Base-by-base conservation (phyloP, 23 tunicate species). In the Halocynthia roretzi region DNA sequence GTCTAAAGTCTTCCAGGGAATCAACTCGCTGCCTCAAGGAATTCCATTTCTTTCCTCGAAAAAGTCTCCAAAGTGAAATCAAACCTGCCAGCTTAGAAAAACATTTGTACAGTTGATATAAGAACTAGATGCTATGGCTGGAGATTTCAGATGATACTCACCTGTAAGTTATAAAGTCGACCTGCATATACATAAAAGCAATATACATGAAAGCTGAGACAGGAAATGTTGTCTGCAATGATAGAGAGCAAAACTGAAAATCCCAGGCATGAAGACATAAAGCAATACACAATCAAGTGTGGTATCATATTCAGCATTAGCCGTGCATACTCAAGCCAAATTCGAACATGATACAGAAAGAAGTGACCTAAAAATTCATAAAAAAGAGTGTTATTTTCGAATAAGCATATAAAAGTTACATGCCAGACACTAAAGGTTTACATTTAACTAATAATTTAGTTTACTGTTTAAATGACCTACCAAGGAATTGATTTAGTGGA, bases 151-250 rank as follows among this genome's bases (percentile, higher is more conserved):
- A 17, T n/a, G 14, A 67, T 2, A 52, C 58, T 68, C 50, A 91
- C 97, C 84, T 91, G 97, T 19, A 91, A 66, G 10, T 84, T 81
- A 67, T 85, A 91, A 52, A 91, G 77, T 51, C 97, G 77, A 65
- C 93, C 85, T 6, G 91, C 97, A 72, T 91, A 91, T 18, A 91
- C 87, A 82, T 91, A 91, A 68, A 91, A 91, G 55, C 97, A 91
- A 57, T 85, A 85, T 48, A 85, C 76, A 63, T 91, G 97, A 70
- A 91, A 91, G 0, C 87, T 81, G 51, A 91, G 77, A 7, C 77
- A 51, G 10, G 87, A 81, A 51, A 83, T 75, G 8, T 77, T 51
- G 56, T 91, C 97, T 50, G 97, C 84, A 5, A 85, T 15, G 49
- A 83, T 19, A 5, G 86, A 75, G 21, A 91, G 23, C 21, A 85